Evolutionary conservation across 1,140 invertebrate genomes (phyloP), one percentile per base, ranked within the genome.

Genomic region (Philopotamus ludificatus): DNA sequence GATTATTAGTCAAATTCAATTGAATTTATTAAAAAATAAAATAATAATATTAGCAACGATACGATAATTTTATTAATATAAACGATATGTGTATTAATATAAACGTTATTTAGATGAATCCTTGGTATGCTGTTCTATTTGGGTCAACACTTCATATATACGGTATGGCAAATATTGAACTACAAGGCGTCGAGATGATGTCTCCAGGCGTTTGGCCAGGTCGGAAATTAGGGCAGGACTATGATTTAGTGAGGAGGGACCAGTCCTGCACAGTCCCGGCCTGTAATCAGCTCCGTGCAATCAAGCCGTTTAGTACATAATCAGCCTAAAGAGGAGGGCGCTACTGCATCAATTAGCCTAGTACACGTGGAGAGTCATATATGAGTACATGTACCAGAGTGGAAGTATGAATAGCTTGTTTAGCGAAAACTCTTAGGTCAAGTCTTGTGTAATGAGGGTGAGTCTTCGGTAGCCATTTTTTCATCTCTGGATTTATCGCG

Each of bases 241-340:
- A 47, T 47, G 44, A 47, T 47, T 47, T 47, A 47, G 4, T 9
- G 44, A 16, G 28, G 28, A 12, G 28, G 44, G 44, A 16, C 15
- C 8, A 7, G 4, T 47, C 44, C 8, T 7, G 18, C 18, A 9
- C 44, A 28, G n/a, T 23, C 20, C 9, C 12, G 51, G 12, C 34
- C 41, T 58, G 55, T 58, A 58, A 58, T 58, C 55, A 58, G 55
- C 23, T 25, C 45, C 28, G 41, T 26, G 28, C 55, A 58, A 58
- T 58, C 55, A 44, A 20, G 16, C 12, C 53, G 28, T 57, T 41
- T 41, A 57, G 55, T 44, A 41, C 55, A 58, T 58, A 58, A 58
- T 58, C 55, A 58, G 45, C 8, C 12, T 26, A 44, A 58, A 58
- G 55, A 58, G 55, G 39, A 16, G 34, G 16, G 34, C 18, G 23